Percentiles rank a stretch among this genome's conserved stretches.
phyloP scores from a whole-genome alignment of 2,888 invertebrate genomes.

The Adelphocoris suturalis region DNA sequence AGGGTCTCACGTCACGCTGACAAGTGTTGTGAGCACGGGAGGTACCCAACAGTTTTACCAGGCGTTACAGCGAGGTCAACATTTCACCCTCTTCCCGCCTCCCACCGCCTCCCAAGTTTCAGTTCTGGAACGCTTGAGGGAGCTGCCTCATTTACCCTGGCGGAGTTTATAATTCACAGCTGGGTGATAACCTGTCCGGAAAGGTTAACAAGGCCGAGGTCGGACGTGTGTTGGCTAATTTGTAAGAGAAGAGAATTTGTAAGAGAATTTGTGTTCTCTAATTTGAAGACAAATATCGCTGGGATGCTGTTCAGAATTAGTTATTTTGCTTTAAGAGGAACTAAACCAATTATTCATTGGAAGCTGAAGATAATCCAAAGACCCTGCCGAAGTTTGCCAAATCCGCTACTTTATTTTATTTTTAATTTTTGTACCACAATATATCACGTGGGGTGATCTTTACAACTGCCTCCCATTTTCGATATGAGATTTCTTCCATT shows the following conservation, averaged over 20 bases:
- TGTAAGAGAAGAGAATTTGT: background rate
- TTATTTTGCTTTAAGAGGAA: background rate
- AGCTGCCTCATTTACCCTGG: background rate
- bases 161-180: constrained; percentile 23
- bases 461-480: no score
- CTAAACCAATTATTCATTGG: background rate
- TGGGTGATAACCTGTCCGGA: background rate
- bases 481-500: no score
- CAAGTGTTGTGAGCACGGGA: background rate
- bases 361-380: no score
- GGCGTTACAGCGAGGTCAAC: constrained; percentile 7
- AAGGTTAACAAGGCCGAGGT: constrained; percentile 2
- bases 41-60: constrained; percentile 8
- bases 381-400: no score
- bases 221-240: constrained; percentile 15
- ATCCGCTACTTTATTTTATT: no score
- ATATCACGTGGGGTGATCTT: no score
- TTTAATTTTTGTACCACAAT: no score
- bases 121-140: background rate
- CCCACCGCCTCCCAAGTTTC: background rate
- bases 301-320: background rate
- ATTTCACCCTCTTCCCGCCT: background rate
- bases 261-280: no score
- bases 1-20: background rate
- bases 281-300: background rate